Conservation (phyloP, 2,797 vertebrate species). For the Corythornis leucogaster region DNA sequence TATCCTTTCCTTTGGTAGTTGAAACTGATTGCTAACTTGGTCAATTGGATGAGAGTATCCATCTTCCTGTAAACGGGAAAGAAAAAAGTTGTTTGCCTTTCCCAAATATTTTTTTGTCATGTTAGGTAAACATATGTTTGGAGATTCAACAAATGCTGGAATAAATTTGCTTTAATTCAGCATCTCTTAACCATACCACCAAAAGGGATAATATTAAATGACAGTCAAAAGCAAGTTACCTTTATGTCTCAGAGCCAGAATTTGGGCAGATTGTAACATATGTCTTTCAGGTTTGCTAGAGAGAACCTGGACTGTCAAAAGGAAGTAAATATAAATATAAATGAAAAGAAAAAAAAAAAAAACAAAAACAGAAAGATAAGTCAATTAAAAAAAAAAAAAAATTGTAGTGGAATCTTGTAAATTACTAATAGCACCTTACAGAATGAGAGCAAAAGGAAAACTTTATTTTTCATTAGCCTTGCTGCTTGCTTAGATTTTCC, state of each 20-base stretch:
- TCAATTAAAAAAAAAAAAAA: too few relatives aligned
- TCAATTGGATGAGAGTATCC: conserved; percentile 25
- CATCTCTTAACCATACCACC: background rate
- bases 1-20: conserved; percentile 28
- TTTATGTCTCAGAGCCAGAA: conserved; percentile 4
- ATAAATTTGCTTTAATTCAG: conserved; percentile 26
- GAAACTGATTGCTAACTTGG: conserved; percentile 34
- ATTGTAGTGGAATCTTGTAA: background rate
- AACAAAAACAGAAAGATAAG: too few relatives aligned
- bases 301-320: background rate
- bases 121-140: conserved; percentile 18
- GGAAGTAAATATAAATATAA: background rate
- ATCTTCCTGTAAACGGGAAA: background rate
- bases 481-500: background rate
- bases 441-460: background rate
- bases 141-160: conserved; percentile 13
- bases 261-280: background rate
- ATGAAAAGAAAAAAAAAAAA: background rate
- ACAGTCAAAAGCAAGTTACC: background rate
- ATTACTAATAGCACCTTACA: background rate
- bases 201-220: background rate
- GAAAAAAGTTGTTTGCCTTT: background rate
- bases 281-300: background rate
- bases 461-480: background rate
- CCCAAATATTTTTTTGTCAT: background rate